Evolutionary conservation across 1,140 invertebrate genomes (phyloP), one percentile per base, ranked within the genome.

Genomic region (Nasonia vitripennis): DNA sequence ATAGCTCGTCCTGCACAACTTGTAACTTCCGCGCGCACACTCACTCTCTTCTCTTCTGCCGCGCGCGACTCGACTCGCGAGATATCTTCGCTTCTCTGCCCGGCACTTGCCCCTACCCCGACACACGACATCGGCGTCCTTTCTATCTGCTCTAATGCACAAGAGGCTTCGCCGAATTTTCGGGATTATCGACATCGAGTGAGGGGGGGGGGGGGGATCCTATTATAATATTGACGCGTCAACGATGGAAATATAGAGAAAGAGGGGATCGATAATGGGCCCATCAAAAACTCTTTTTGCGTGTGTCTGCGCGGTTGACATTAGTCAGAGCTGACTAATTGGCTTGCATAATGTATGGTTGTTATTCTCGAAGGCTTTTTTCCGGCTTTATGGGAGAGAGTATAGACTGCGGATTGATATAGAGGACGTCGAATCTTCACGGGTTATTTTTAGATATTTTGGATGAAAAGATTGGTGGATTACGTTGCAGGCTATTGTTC

Each of bases 21-120:
- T 62, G 55, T 17, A 62, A 62, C 55, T 62, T 62, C 55, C 55
- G 55, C 55, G 55, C 55, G 55, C 20, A 20, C 55, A 62, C 55
- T 62, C 55, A 62, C 55, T 71, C 68, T 71, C 68, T 34, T 71
- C 68, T 10, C 68, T 27, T 71, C 68, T 71, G 68, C 68, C 68
- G 23, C 68, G 9, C 68, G 23, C 68, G 9, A 31, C 68, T 71
- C 68, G 68, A 11, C 27, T 2, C 68, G 27, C 68, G 27, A 71
- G 23, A 71, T 71, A 31, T 10, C 68, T 34, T 71, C 68, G 68
- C 20, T 62, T 62, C 17, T 62, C 55, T 62, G 55, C 55, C 55
- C 55, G n/a, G 23, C 9, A 17, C 9, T 71, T 27, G 27, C 68
- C 68, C 68, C 68, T 71, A 71, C 68, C 10, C 23, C 68, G 10